Evolutionary conservation across 1,140 invertebrate species (phyloP).

Genomic region (Physella acuta): DNA sequence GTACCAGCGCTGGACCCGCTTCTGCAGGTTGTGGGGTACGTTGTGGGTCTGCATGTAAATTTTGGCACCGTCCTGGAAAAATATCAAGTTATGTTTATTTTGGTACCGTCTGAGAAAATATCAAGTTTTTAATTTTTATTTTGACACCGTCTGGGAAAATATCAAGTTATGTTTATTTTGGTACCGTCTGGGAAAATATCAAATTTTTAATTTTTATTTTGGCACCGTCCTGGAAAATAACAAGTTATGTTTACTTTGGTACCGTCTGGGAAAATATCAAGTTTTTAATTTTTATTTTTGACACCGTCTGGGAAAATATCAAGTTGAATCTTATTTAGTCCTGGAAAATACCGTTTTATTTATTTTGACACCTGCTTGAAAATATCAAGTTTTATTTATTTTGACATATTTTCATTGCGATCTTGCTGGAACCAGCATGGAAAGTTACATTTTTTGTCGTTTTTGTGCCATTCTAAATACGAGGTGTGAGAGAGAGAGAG

Average conservation of each 20-base stretch:
- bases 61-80: slow-evolving; percentile 82
- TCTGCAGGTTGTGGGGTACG: slow-evolving; percentile 91
- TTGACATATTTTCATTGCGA: too few relatives aligned
- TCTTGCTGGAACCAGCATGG: too few relatives aligned
- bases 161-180: neutral
- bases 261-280: neutral
- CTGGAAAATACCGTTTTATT: too few relatives aligned
- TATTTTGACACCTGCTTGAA: too few relatives aligned
- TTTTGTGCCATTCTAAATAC: too few relatives aligned
- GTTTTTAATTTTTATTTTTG: neutral
- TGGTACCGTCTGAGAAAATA: neutral
- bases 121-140: neutral
- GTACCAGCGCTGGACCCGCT: slow-evolving; percentile 91
- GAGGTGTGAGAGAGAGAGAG: too few relatives aligned
- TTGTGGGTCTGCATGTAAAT: slow-evolving; percentile 96
- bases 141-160: too few relatives aligned
- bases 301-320: too few relatives aligned
- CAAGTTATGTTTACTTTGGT: neutral
- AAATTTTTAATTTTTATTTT: neutral
- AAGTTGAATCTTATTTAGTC: neutral
- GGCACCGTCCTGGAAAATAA: too few relatives aligned
- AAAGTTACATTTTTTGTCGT: too few relatives aligned
- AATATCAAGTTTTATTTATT: too few relatives aligned
- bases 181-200: neutral
- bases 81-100: neutral